Evolutionary conservation across 1,140 invertebrate species (phyloP), one percentile per base, ranked within the genome.

Genomic region (Drosophila mayri): DNA sequence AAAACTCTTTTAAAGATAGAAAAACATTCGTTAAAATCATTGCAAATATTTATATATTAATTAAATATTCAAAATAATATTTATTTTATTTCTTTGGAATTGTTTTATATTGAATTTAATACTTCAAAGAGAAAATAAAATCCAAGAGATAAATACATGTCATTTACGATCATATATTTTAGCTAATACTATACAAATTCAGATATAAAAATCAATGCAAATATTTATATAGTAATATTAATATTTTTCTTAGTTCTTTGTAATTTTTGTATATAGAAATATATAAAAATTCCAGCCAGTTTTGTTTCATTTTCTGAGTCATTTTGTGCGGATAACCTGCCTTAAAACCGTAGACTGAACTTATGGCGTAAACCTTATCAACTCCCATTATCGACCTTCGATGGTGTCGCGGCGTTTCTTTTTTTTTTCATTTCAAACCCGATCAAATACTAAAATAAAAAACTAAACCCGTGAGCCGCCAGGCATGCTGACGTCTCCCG

Each of bases 401-500:
- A 32, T 44, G 71, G 47, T 38, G 70, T 44, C 16, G 70, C 52
- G 37, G 59, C 68, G 43, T 22, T 52, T 57, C 49, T 22, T 44
- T 22, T 52, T 57, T 50, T 22, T 44, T 50, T 30, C n/a, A 57
- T 50, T 35, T 18, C 43, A 62, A 71, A 67, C 44, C 11, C 61
- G 52, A 76, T 76, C 62, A 76, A 67, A 76, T 37, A 30, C 50
- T 38, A 18, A 66, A 37, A 43, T 30, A 63, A 43, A 59, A 67
- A 14, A 8, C 35, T 12, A 47, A 58, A 30, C 52, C 38, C 46
- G 52, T 50, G 54, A 52, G 55, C 70, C 18, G 32, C 25, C 37
- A 38, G 30, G 22, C 32, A 22, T 32, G 28, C 50, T 76, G 74
- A 76, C 74, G 74, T 60, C 74, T 76, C 14, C 54, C 40, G 55